Conservation (phyloP, 2,888 invertebrate genomes). For the Linnaemya tessellans region DNA sequence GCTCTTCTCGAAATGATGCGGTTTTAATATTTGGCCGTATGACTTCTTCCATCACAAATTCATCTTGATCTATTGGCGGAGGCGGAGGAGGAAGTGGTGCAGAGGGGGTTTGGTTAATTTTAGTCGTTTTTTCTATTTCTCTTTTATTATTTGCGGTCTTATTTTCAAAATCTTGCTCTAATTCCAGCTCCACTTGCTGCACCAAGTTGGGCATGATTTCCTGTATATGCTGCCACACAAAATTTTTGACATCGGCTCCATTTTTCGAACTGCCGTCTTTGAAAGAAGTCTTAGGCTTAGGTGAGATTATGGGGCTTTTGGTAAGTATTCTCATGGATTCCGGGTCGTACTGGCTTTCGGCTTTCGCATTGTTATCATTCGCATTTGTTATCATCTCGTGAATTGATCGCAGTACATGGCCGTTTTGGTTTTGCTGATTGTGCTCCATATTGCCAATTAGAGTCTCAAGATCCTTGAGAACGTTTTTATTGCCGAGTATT, state of each 20-base stretch:
- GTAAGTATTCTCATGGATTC: conserved; percentile 80
- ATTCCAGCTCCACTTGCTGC: conserved; percentile 82
- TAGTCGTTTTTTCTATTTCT: background rate
- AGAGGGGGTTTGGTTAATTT: conserved; percentile 6
- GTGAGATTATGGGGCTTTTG: conserved; percentile 82
- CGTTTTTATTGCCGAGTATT: conserved; percentile 76
- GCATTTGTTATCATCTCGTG: conserved; percentile 80
- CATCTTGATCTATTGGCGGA: conserved; percentile 74
- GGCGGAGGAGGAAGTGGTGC: conserved; percentile 42
- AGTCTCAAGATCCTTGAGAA: conserved; percentile 82
- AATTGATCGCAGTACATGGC: conserved; percentile 79
- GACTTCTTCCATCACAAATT: conserved; percentile 80
- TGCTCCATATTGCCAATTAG: conserved; percentile 83
- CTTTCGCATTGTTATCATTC: conserved; percentile 73
- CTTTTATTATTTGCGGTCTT: conserved; percentile 4
- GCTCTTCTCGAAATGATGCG: conserved; percentile 77
- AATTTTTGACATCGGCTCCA: conserved; percentile 80
- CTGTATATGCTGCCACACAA: conserved; percentile 83
- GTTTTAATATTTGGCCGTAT: conserved; percentile 80
- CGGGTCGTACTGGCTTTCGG: conserved; percentile 77
- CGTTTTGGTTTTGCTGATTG: conserved; percentile 82
- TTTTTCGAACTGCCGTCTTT: conserved; percentile 69
- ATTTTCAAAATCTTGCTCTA: conserved; percentile 75
- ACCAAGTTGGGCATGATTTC: conserved; percentile 83
- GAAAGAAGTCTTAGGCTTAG: conserved; percentile 67